Evolutionary conservation across 1,140 invertebrate species (phyloP).

Genomic region (Eciton burchellii): DNA sequence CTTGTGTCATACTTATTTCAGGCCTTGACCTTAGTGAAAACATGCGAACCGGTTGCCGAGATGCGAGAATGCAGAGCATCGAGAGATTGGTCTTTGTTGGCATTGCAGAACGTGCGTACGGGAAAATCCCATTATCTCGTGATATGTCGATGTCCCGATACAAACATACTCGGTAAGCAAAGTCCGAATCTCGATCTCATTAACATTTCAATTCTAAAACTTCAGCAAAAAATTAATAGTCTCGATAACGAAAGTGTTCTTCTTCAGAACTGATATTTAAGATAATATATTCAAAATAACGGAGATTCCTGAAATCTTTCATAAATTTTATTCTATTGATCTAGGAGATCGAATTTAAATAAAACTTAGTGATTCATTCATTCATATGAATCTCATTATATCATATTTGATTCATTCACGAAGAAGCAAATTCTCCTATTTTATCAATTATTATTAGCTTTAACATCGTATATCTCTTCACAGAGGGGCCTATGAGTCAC

Average conservation of each 20-base stretch:
- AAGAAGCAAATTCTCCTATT: no score
- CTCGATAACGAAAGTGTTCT: background rate
- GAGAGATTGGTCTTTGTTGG: constrained; percentile 96
- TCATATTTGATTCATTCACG: no score
- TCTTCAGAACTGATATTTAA: background rate
- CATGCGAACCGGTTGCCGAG: constrained; percentile 95
- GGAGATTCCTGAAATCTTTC: background rate
- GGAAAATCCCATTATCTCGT: constrained; percentile 98
- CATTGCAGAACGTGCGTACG: constrained; percentile 95
- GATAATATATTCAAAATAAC: no score
- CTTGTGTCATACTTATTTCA: constrained; percentile 78
- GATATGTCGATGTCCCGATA: constrained; percentile 95
- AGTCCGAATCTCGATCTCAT: background rate
- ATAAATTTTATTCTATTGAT: no score
- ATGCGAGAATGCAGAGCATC: constrained; percentile 95
- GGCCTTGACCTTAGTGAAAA: constrained; percentile 96
- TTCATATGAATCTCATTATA: no score
- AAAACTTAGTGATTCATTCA: no score
- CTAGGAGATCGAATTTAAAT: no score
- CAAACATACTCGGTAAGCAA: constrained; percentile 92
- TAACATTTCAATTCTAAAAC: background rate
- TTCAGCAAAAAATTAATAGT: background rate
- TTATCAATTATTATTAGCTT: no score
- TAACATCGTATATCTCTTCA: background rate
- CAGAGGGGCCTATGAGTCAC: constrained; percentile 97